Evolutionary conservation across 2,797 vertebrate genomes (phyloP), one percentile per base, ranked within the genome.

Genomic region (Sciaenops ocellatus): DNA sequence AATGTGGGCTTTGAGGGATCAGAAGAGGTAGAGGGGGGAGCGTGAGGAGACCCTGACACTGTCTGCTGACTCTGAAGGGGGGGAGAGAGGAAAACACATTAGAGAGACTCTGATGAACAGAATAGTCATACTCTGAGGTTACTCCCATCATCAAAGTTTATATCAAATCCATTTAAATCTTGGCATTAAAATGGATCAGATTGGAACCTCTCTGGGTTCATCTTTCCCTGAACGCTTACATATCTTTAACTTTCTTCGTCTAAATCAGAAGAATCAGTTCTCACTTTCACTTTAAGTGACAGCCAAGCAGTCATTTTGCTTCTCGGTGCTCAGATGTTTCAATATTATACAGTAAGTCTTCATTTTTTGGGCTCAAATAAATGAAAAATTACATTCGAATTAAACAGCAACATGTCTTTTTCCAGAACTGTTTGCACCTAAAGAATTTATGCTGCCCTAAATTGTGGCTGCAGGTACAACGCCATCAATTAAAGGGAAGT

Each of bases 1-100:
- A 99, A 98, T 90, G 97, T 98, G 79, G 97, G 95, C 93, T 97
- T 98, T 11, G 97, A 95, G 76, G 96, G 96, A 13, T 98, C 97
- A 8, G 96, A 95, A 70, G 96, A 95, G 79, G 94, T 94, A 55
- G 96, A 93, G 41, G 95, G 93, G 89, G 94, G 95, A 89, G 96
- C 94, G 85, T 96, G 96, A 89, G 96, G 96, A 85, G 97, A 96
- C 92, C 96, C 96, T 73, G 95, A 95, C 77, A 96, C 92, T 87
- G 95, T 89, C 91, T 96, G 95, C 90, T 97, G 97, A 92, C 96
- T 96, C 97, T 98, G 93, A 77, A 77, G 63, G 62, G 66, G 30
- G 26, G 73, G 15, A 74, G 42, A 82, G 16, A 79, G 30, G 57
- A 78, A 41, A 64, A 41, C 22, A 47, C 28, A n/a, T 74, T 22